phyloP scores from a whole-genome alignment of 2,888 invertebrate genomes.

The Pterobdella sp. region DNA sequence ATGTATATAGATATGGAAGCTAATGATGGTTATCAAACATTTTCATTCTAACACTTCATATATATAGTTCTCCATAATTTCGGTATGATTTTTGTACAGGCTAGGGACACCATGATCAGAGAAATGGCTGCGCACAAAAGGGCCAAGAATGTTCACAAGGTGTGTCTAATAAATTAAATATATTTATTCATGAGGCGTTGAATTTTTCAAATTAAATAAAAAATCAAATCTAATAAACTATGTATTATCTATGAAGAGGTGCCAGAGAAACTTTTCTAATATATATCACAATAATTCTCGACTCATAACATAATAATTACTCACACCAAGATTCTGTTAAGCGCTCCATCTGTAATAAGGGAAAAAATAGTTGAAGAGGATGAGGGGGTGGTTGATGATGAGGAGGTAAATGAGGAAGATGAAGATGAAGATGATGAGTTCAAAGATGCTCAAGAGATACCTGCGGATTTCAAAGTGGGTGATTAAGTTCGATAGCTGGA shows the following conservation, averaged over 20 bases:
- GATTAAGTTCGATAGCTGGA: no score
- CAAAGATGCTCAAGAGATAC: neutral
- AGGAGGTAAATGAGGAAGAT: slow-evolving; percentile 17
- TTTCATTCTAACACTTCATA: neutral
- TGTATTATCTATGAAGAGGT: no score
- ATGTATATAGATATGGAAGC: neutral
- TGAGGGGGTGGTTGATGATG: slow-evolving; percentile 27
- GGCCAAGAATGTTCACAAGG: slow-evolving; percentile 2
- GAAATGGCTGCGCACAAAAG: neutral
- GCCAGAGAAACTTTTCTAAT: no score
- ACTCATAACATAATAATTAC: no score
- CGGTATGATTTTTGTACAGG: no score
- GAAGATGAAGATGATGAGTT: slow-evolving; percentile 5
- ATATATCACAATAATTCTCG: no score
- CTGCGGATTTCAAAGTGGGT: neutral
- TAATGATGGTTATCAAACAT: neutral
- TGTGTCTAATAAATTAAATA: no score
- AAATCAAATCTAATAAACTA: no score
- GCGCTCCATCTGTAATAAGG: neutral
- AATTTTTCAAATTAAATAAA: no score
- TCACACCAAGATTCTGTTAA: neutral
- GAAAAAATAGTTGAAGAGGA: slow-evolving; percentile 14
- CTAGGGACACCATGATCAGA: neutral
- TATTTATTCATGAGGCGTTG: no score
- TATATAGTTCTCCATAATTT: neutral